Percentiles rank a stretch among this genome's conserved stretches.
Conservation (phyloP, 2,888 invertebrate genomes). For the Drosophila anceps region DNA sequence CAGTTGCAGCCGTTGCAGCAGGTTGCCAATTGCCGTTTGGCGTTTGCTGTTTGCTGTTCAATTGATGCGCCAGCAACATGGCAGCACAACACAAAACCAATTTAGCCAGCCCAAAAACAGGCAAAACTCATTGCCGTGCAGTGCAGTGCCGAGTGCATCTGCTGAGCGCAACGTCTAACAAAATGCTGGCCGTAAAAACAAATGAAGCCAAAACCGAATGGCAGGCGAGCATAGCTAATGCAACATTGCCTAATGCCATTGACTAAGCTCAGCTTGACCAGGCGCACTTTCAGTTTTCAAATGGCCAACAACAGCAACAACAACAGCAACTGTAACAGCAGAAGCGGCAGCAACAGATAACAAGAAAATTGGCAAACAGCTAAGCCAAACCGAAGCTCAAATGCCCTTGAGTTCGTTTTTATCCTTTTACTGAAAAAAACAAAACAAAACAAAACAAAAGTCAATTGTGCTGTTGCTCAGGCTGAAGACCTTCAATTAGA, state of each 20-base stretch:
- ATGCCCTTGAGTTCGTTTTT: constrained; percentile 33
- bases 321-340: constrained; percentile 59
- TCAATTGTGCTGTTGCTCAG: not conserved
- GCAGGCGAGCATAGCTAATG: constrained; percentile 69
- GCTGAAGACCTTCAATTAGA: not conserved
- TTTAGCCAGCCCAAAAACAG: constrained; percentile 77
- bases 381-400: constrained; percentile 16
- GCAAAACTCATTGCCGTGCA: constrained; percentile 56
- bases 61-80: constrained; percentile 78
- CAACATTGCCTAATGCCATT: constrained; percentile 70
- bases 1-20: constrained; percentile 25
- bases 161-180: constrained; percentile 53
- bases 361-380: constrained; percentile 37
- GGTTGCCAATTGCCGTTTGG: constrained; percentile 34
- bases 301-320: constrained; percentile 44
- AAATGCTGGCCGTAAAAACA: constrained; percentile 77
- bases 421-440: constrained; percentile 10
- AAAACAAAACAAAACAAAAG: not conserved
- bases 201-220: constrained; percentile 72
- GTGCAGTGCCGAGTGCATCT: constrained; percentile 9
- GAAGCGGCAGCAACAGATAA: constrained; percentile 59
- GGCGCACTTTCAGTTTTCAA: constrained; percentile 79
- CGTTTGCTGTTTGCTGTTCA: constrained; percentile 55
- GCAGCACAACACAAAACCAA: constrained; percentile 75
- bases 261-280: constrained; percentile 48